Base-by-base conservation (phyloP, 2,797 vertebrate genomes). In the Orientallactaga sibirica region DNA sequence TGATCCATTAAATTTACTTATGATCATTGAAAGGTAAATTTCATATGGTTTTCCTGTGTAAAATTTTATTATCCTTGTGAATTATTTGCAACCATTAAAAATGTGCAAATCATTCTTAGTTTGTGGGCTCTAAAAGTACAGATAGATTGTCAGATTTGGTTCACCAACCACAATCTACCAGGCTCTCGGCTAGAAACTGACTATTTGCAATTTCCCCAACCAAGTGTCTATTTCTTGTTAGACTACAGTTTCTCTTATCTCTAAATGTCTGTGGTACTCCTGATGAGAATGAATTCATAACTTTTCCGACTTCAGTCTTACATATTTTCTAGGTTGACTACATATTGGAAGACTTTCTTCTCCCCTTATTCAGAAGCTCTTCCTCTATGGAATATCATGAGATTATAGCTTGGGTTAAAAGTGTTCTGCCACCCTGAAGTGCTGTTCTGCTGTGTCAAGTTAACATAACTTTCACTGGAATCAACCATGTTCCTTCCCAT, bases 271-370 rank as follows among this genome's bases (percentile, higher is more conserved):
- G 27, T 58, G 68, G 52, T 71, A 18, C 19, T 22, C 43, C 19
- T 25, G 71, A 83, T n/a, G 43, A 92, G 52, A 92, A n/a, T 67
- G 61, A 22, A 81, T 61, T 78, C 73, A 58, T 22, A 48, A n/a
- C 19, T 86, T 92, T 76, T n/a, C n/a, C 58, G 24, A n/a, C 22
- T 83, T 87, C 73, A 71, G 58, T 80, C 87, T 88, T 80, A 75
- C 8, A 5, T 41, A 73, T 84, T 85, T 76, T 88, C 29, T 66
- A 19, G 52, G 25, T 48, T 66, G 55, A 43, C 18, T 41, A 48
- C 81, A 19, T 76, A 66, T 73, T 58, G 62, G 14, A 84, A 90
- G 19, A 66, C 7, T 62, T n/a, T 67, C 10, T 75, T 58, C 55
- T 48, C 48, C 14, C 9, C 25, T 92, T 67, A 68, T 7, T 80